Evolutionary conservation across 2,797 vertebrate genomes (phyloP).

Genomic region (Chloroceryle amazona): DNA sequence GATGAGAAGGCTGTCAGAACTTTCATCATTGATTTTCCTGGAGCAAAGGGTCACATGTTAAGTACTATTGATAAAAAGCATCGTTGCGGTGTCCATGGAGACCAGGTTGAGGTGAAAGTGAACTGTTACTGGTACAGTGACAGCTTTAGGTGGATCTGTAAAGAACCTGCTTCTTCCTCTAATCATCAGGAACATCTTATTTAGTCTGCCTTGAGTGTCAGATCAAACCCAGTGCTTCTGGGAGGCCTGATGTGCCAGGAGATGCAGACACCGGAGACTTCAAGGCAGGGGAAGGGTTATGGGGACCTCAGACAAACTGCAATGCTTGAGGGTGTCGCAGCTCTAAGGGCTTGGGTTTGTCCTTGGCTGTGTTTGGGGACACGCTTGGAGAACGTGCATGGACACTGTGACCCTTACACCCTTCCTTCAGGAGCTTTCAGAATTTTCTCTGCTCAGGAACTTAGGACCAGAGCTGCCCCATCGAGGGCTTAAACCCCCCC

Average conservation of each 20-base stretch:
- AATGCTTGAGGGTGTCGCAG: accelerated
- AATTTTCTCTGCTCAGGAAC: neutral
- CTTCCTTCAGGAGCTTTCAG: neutral
- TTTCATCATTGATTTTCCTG: slow-evolving; percentile 49
- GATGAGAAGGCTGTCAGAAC: neutral
- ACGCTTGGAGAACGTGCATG: too few relatives aligned
- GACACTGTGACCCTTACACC: too few relatives aligned
- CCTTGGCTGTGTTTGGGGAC: too few relatives aligned
- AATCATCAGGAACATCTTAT: neutral
- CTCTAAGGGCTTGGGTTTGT: neutral
- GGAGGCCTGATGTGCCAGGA: neutral
- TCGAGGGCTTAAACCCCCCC: neutral
- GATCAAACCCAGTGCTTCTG: neutral
- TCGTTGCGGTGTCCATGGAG: neutral
- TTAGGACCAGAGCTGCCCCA: too few relatives aligned
- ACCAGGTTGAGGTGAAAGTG: neutral
- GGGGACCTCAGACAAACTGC: neutral
- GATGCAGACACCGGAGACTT: neutral
- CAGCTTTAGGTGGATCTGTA: neutral
- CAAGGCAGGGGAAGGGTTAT: neutral
- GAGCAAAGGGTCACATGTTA: slow-evolving; percentile 37
- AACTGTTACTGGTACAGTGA: neutral
- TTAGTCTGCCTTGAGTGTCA: neutral
- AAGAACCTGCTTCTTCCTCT: neutral
- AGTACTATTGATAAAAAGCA: slow-evolving; percentile 59